A percentile compares a stretch with the other conserved stretches of the same genome.
phyloP scores from a whole-genome alignment of 2,888 invertebrate genomes.

The Parnassius glacialis region DNA sequence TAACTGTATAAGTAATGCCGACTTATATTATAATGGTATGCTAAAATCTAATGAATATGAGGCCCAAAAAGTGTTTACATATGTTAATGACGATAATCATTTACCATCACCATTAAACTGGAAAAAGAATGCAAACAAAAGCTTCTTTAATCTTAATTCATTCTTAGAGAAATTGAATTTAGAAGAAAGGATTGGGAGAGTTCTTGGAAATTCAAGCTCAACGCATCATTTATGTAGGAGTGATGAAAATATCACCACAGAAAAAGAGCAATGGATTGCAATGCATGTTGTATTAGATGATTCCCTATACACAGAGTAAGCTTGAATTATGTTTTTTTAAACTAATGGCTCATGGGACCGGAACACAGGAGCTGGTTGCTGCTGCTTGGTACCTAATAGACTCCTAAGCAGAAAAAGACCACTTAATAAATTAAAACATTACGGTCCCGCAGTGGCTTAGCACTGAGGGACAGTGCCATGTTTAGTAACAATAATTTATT shows the following conservation, averaged over 20 bases:
- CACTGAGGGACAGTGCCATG: no score
- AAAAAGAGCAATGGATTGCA: slow-evolving; percentile 52
- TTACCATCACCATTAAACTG: slow-evolving; percentile 53
- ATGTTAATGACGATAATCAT: slow-evolving; percentile 80
- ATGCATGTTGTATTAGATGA: slow-evolving; percentile 69
- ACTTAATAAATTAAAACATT: no score
- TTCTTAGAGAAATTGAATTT: slow-evolving; percentile 49
- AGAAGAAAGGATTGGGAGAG: slow-evolving; percentile 36
- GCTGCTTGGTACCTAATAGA: no score
- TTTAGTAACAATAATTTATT: no score
- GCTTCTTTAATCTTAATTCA: slow-evolving; percentile 39
- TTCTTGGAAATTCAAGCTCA: slow-evolving; percentile 47
- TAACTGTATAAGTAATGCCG: slow-evolving; percentile 83
- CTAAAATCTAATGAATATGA: slow-evolving; percentile 51
- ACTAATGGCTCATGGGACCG: neutral
- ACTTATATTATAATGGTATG: slow-evolving; percentile 58
- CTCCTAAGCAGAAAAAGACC: no score
- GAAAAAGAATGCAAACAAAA: slow-evolving; percentile 30
- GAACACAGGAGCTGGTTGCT: no score
- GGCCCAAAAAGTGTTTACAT: slow-evolving; percentile 75
- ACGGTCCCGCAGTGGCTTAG: no score
- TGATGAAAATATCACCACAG: slow-evolving; percentile 45
- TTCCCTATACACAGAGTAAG: slow-evolving; percentile 69
- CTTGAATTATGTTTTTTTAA: slow-evolving; percentile 28
- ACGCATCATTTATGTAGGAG: slow-evolving; percentile 54